A percentile compares a stretch with the other conserved stretches of the same genome.
Evolutionary conservation across 2,888 invertebrate species (phyloP).

Genomic region (Aphodius granarius): DNA sequence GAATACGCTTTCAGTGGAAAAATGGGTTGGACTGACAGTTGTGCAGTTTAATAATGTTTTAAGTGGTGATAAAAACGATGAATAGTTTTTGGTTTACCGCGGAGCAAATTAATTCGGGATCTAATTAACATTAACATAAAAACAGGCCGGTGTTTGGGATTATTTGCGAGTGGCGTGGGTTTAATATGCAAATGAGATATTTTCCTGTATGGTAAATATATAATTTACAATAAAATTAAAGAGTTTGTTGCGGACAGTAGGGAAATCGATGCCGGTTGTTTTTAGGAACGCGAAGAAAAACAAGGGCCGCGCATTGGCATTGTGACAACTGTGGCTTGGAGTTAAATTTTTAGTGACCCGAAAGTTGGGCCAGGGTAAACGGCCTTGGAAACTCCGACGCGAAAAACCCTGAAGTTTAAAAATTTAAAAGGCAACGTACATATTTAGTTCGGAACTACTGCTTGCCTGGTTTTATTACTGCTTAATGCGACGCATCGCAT

Average conservation of each 20-base stretch:
- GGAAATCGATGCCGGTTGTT: background rate
- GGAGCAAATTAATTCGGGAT: background rate
- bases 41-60: background rate
- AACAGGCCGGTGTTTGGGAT: background rate
- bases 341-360: background rate
- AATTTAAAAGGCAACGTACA: background rate
- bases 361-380: background rate
- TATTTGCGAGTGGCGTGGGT: background rate
- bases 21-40: background rate
- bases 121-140: background rate
- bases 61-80: background rate
- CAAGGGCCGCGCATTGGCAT: background rate
- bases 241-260: background rate
- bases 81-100: background rate
- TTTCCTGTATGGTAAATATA: background rate
- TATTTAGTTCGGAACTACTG: background rate
- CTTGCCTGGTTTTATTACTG: background rate
- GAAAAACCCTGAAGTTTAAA: background rate
- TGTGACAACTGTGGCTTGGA: background rate
- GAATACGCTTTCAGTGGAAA: background rate
- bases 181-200: background rate
- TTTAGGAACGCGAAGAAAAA: background rate
- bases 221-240: background rate
- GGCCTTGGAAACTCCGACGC: background rate
- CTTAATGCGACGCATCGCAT: background rate